Evolutionary conservation across 2,113 vertebrate genomes (phyloP), one percentile per base, ranked within the genome.

Genomic region (Lycaon pictus): DNA sequence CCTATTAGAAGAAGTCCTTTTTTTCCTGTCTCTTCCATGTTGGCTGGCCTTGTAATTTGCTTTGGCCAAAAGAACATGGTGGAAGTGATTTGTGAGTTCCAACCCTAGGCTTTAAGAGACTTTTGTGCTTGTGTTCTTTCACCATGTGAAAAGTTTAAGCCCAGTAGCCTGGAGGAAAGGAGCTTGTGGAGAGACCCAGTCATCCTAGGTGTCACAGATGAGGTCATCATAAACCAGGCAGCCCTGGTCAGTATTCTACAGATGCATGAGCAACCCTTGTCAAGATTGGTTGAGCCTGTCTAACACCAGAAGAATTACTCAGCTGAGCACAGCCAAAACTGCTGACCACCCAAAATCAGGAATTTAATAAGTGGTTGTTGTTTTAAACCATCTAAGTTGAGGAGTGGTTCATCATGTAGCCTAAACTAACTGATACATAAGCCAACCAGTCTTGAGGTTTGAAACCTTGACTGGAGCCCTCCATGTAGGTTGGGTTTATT

Each of bases 61-160:
- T 95, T 82, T 83, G 58, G 22, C 22, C 79, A 81, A 79, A 89
- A 92, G 29, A 81, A 82, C 13, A 25, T 71, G n/a, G 65, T 88
- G 85, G 91, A 74, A 92, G 29, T 84, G 86, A 94, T 91, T 85
- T 96, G 11, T 35, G 58, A 58, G 29, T 92, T 88, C 53, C 65
- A 72, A 58, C 2, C 9, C 20, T 65, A 37, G 10, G 58, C 43
- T 62, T 91, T 25, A 74, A 51, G 19, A 83, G 76, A 88, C 35
- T 69, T 91, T 37, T 69, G 22, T 35, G 74, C 20, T 71, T 84
- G 63, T 79, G 23, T 71, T 86, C 43, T 74, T 63, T 25, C 67
- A 56, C 15, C 43, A 53, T 23, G 35, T 88, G 51, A 93, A 96
- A 93, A 74, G 32, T 27, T 29, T 74, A 67, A 23, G 17, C 32